Evolutionary conservation across 2,113 vertebrate species (phyloP), one percentile per base, ranked within the genome.

Genomic region (Conger conger): DNA sequence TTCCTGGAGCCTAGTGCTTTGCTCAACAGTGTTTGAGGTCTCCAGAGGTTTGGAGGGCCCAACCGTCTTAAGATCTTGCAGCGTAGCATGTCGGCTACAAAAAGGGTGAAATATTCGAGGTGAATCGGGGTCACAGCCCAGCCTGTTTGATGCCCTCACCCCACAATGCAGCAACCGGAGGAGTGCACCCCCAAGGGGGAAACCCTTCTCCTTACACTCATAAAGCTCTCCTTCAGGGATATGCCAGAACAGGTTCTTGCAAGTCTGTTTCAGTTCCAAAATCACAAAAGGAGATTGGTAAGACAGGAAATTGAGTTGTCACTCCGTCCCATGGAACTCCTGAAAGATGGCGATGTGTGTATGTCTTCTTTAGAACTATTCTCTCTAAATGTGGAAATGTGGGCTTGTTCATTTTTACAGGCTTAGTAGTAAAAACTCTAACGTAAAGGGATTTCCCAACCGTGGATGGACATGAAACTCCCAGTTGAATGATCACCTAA

Each of bases 141-240:
- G 36, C n/a, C 79, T 45, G 63, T 54, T 54, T 77, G 79, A 81
- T 76, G 82, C 77, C 16, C 2, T 63, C 57, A 8, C 38, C 63
- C 38, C 73, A n/a, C 76, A 40, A 83, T 42, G 40, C 23, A n/a
- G 37, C 82, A 77, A 40, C 88, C 42, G 85, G 86, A 85, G 17
- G 6, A 27, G 11, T 18, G 18, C 20, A n/a, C 0, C 0, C 84
- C 80, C 77, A 1, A 18, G 57, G 17, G 23, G 73, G 83, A 81
- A 79, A 82, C 84, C 85, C 88, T 76, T 82, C 45, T 0, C n/a
- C 15, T 5, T 57, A 80, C 1, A 35, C 63, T 83, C 60, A 16
- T 77, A 83, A 83, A 83, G 40, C 37, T 20, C n/a, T 17, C 9
- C 63, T 37, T 20, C 15, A 45, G 38, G 40, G 36, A 6, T 27